A percentile compares a stretch with the other conserved stretches of the same genome.
Conservation (phyloP, 2,888 invertebrate genomes). For the Pseudococcus jackbeardsleyi region DNA sequence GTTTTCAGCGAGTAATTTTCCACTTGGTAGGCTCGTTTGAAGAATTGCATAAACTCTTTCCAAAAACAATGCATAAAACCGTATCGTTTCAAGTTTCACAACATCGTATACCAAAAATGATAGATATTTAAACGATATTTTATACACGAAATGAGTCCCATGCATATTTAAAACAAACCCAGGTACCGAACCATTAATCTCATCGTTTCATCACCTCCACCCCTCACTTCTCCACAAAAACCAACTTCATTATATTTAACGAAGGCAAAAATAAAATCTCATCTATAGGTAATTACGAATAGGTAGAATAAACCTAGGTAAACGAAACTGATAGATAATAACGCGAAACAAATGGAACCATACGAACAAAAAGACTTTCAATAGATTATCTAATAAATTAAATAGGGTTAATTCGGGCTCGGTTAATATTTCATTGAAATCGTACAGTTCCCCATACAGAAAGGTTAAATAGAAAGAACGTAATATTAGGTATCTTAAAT, state of each 20-base stretch:
- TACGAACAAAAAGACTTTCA: constrained; percentile 2
- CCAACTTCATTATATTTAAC: neutral
- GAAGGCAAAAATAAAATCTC: neutral
- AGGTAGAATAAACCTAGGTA: neutral
- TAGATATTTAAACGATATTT: too few relatives aligned
- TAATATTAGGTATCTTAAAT: neutral
- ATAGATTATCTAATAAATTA: constrained; percentile 9
- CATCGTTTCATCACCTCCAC: neutral
- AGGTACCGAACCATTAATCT: neutral
- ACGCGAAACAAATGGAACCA: neutral
- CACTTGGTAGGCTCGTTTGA: neutral
- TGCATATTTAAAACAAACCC: neutral
- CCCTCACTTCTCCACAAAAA: neutral
- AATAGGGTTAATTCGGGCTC: neutral
- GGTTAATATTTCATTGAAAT: neutral
- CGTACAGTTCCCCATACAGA: too few relatives aligned
- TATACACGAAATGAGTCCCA: neutral
- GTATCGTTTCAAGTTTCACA: neutral
- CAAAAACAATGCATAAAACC: neutral
- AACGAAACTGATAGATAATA: neutral
- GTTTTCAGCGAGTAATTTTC: neutral
- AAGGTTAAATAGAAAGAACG: neutral
- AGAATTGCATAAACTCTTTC: neutral
- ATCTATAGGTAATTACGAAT: neutral
- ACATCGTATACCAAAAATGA: too few relatives aligned